A percentile compares a stretch with the other conserved stretches of the same genome.
Evolutionary conservation across 2,888 invertebrate species (phyloP).

Genomic region (Andricus curvator): DNA sequence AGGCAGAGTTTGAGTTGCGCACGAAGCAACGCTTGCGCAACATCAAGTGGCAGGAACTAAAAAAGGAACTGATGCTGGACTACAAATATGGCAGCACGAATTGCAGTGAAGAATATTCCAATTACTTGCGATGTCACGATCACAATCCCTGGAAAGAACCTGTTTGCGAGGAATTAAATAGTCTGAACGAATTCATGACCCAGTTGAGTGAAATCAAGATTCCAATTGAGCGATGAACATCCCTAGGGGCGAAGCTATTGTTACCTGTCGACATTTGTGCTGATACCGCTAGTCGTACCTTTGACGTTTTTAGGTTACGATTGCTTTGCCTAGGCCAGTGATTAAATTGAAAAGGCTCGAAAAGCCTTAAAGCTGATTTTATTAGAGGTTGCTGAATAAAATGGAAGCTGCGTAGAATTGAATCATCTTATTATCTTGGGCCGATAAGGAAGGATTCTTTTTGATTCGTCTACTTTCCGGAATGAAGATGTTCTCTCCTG

Average conservation of each 20-base stretch:
- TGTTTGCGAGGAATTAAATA: constrained; percentile 81
- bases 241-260: background rate
- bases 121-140: constrained; percentile 38
- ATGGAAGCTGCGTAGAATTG: background rate
- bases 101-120: constrained; percentile 36
- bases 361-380: constrained; percentile 6
- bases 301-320: background rate
- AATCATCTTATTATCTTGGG: background rate
- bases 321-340: background rate
- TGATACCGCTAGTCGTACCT: background rate
- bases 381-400: background rate
- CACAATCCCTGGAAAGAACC: constrained; percentile 63
- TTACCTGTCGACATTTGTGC: constrained; percentile 6
- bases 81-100: constrained; percentile 42
- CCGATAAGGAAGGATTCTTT: background rate
- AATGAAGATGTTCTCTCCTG: background rate
- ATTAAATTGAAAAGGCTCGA: background rate
- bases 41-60: constrained; percentile 80
- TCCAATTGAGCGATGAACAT: constrained; percentile 76
- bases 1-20: constrained; percentile 82
- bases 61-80: constrained; percentile 57
- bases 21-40: constrained; percentile 83
- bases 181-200: constrained; percentile 84
- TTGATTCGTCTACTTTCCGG: background rate
- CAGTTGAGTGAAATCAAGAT: constrained; percentile 82